A percentile compares a stretch with the other conserved stretches of the same genome.
Conservation (phyloP, 2,888 invertebrate species). For the Nasonovia ribisnigri region DNA sequence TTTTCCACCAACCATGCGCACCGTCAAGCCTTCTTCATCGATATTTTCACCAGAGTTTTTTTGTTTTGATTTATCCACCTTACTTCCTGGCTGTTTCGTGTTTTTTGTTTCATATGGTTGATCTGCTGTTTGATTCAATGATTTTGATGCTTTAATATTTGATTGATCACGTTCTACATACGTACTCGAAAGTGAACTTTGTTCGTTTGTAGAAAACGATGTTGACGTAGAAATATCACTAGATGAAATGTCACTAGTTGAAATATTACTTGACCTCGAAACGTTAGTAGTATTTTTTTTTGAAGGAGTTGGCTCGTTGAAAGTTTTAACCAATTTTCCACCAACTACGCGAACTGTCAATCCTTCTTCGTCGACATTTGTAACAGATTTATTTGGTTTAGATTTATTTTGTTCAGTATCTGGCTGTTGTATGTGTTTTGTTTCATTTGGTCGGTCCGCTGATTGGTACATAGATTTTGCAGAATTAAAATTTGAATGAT, state of each 20-base stretch:
- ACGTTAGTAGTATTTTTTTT: background rate
- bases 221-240: background rate
- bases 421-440: background rate
- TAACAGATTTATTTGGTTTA: background rate
- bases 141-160: background rate
- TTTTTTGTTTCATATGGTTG: background rate
- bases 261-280: background rate
- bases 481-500: background rate
- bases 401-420: background rate
- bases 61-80: background rate
- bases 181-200: background rate
- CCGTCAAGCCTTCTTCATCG: slow-evolving; percentile 22
- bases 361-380: slow-evolving; percentile 5
- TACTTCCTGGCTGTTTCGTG: background rate
- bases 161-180: background rate
- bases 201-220: background rate
- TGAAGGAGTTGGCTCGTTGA: background rate
- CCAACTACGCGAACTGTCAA: slow-evolving; percentile 67
- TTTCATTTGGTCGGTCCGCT: background rate
- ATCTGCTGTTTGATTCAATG: background rate
- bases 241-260: slow-evolving; percentile 13
- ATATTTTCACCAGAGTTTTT: background rate
- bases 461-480: background rate
- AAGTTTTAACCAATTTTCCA: slow-evolving; percentile 67
- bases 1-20: slow-evolving; percentile 67